Percentiles rank a stretch among this genome's conserved stretches.
Evolutionary conservation across 1,140 invertebrate genomes (phyloP).

Genomic region (Dryas iulia): DNA sequence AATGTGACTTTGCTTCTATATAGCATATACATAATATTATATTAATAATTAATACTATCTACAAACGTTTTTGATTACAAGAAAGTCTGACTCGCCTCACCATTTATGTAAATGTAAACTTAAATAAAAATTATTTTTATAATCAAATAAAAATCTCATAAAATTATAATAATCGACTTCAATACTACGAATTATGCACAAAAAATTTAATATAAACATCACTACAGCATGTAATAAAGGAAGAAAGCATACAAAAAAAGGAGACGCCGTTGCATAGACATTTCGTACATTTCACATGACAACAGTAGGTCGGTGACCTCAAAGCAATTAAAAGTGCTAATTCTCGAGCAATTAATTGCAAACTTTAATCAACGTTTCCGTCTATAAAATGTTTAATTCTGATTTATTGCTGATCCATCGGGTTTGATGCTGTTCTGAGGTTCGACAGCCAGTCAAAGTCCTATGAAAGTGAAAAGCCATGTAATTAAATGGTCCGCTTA

Average conservation of each 20-base stretch:
- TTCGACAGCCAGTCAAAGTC: slow-evolving; percentile 16
- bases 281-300: slow-evolving; percentile 21
- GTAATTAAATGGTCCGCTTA: neutral
- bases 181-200: neutral
- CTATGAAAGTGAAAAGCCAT: slow-evolving; percentile 4
- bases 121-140: neutral
- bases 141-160: neutral
- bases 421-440: slow-evolving; percentile 1
- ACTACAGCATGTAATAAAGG: neutral
- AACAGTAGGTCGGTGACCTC: slow-evolving; percentile 13
- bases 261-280: slow-evolving; percentile 12
- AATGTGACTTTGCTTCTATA: too few species aligned
- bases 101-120: neutral
- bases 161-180: neutral
- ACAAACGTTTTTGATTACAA: neutral
- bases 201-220: neutral
- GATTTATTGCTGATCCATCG: slow-evolving; percentile 23
- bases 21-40: too few species aligned
- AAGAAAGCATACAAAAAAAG: slow-evolving; percentile 3
- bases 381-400: slow-evolving; percentile 21
- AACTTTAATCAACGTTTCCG: slow-evolving; percentile 22
- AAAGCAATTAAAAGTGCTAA: slow-evolving; percentile 22
- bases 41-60: too few species aligned
- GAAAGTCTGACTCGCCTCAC: neutral
- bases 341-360: slow-evolving; percentile 22